Percentiles rank a stretch among this genome's conserved stretches.
Evolutionary conservation across 1,140 invertebrate genomes (phyloP).

Genomic region (fruit fly (Drosophila melanogaster)): DNA sequence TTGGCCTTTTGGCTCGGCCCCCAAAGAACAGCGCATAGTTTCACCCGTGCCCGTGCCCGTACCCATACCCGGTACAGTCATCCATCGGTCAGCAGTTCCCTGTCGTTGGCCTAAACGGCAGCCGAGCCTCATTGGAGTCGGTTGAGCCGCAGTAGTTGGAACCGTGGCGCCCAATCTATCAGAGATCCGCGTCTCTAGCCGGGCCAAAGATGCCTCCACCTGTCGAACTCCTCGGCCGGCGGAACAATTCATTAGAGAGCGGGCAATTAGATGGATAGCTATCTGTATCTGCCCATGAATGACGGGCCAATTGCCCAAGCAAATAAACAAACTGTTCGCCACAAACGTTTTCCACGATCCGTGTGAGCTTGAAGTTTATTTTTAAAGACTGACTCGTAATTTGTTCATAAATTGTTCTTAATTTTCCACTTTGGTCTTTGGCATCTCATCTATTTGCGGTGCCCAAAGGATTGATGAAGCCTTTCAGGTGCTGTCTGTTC

Average conservation of each 20-base stretch:
- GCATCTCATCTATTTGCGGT: conserved; percentile 75
- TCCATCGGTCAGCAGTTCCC: conserved; percentile 23
- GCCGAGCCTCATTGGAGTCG: conserved; percentile 9
- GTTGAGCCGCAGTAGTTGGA: conserved; percentile 51
- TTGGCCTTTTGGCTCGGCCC: conserved; percentile 74
- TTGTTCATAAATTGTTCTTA: conserved; percentile 79
- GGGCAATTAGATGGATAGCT: conserved; percentile 60
- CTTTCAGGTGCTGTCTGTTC: conserved; percentile 40
- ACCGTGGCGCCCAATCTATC: conserved; percentile 69
- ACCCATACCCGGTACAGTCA: conserved; percentile 23
- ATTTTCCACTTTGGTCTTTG: conserved; percentile 68
- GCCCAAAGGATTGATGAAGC: conserved; percentile 69
- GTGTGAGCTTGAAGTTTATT: conserved; percentile 53
- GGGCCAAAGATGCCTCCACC: conserved; percentile 10
- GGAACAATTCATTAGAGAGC: conserved; percentile 76
- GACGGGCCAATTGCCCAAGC: conserved; percentile 78
- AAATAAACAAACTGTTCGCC: conserved; percentile 72
- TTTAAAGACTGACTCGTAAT: conserved; percentile 68
- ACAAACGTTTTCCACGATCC: conserved; percentile 22
- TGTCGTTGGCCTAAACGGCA: conserved; percentile 71
- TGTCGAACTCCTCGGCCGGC: conserved; percentile 13
- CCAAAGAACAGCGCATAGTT: conserved; percentile 73
- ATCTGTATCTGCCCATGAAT: conserved; percentile 57
- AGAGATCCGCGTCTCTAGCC: conserved; percentile 34
- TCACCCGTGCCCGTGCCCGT: conserved; percentile 2